Evolutionary conservation across 2,113 vertebrate species (phyloP).

Genomic region (Channa maculata): DNA sequence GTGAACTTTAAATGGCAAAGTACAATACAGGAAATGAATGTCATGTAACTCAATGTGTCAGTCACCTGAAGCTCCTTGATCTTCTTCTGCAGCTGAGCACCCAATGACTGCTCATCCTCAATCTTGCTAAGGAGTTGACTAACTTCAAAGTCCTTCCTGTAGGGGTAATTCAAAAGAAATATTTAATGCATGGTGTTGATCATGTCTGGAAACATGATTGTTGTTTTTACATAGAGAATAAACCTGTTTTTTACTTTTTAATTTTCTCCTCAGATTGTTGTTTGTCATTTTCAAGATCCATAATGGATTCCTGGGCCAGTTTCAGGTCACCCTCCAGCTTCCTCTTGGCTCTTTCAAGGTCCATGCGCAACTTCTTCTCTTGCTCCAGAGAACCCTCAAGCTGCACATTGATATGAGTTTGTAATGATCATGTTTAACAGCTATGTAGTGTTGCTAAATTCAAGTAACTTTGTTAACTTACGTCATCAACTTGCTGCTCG

Average conservation of each 20-base stretch:
- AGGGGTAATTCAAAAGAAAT: not conserved
- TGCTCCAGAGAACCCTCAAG: constrained; percentile 89
- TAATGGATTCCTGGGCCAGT: constrained; percentile 79
- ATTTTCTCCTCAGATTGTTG: constrained; percentile 76
- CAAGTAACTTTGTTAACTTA: constrained; percentile 25
- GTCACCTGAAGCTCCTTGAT: constrained; percentile 81
- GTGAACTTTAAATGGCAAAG: too few relatives aligned
- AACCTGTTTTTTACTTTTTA: constrained; percentile 57
- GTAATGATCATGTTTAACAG: too few relatives aligned
- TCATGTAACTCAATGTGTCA: too few relatives aligned
- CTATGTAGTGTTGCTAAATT: too few relatives aligned
- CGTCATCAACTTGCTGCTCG: constrained; percentile 84
- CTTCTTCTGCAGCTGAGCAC: constrained; percentile 67
- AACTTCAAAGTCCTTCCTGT: constrained; percentile 68
- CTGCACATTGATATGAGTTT: constrained; percentile 33
- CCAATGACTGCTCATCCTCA: constrained; percentile 68
- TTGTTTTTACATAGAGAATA: too few relatives aligned
- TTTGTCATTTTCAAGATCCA: constrained; percentile 82
- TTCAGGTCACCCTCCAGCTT: constrained; percentile 82
- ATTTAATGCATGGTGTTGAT: not conserved
- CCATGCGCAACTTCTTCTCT: constrained; percentile 89
- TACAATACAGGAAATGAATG: not conserved
- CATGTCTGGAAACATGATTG: too few relatives aligned
- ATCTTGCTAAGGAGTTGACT: constrained; percentile 74
- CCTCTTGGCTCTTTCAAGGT: constrained; percentile 86